Conservation (phyloP, 2,888 invertebrate species). For the Ctena decussata region DNA sequence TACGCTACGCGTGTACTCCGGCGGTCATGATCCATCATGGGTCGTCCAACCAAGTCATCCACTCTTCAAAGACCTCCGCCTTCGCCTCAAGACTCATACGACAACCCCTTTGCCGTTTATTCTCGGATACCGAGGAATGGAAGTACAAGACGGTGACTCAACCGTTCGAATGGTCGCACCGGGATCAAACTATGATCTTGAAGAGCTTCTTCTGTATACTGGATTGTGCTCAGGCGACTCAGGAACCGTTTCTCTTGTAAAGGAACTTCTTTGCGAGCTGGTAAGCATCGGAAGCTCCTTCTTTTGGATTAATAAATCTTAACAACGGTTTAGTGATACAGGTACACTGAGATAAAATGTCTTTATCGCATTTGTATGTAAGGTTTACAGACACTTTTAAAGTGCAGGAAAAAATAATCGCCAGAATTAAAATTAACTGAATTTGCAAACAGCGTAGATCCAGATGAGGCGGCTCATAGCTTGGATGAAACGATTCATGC, state of each 20-base stretch:
- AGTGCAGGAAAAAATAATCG: too few relatives aligned
- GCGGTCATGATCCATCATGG: not conserved
- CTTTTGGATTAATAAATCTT: too few relatives aligned
- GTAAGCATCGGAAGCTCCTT: too few relatives aligned
- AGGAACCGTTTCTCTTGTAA: not conserved
- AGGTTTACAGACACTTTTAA: too few relatives aligned
- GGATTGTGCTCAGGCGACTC: not conserved
- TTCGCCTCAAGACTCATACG: not conserved
- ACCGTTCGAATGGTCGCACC: not conserved
- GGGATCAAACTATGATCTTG: not conserved
- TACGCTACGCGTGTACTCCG: too few relatives aligned
- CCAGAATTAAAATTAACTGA: too few relatives aligned
- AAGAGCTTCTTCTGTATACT: not conserved
- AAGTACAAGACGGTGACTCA: not conserved
- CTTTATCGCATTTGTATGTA: too few relatives aligned
- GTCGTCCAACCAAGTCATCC: not conserved
- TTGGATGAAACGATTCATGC: too few relatives aligned
- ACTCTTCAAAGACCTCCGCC: not conserved
- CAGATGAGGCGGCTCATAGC: too few relatives aligned
- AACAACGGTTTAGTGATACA: too few relatives aligned
- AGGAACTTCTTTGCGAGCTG: not conserved
- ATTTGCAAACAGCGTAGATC: too few relatives aligned
- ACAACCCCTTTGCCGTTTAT: not conserved
- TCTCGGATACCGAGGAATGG: not conserved
- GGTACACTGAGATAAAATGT: too few relatives aligned